These are phyloP conservation scores for Drosophila arawakana DNA, from an alignment of 1,140 invertebrate species.

Conservation along the genomic window DNA sequence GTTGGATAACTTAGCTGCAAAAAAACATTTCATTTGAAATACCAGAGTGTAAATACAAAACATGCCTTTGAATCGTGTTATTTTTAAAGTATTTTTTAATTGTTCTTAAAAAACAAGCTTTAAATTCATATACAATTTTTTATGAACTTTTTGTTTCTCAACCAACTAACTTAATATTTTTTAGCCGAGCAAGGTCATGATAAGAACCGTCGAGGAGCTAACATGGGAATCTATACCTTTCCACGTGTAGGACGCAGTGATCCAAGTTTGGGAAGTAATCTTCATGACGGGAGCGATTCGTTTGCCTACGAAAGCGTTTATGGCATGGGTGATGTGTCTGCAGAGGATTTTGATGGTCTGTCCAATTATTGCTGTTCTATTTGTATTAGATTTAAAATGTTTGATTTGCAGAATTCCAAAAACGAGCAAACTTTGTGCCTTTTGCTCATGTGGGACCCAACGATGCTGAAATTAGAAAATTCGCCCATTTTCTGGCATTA, in stretches of 20 bases:
- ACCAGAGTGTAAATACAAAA: too few species aligned
- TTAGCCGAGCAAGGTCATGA: slow-evolving; percentile 58
- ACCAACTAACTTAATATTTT: too few species aligned
- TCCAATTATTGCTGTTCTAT: neutral
- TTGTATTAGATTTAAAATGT: too few species aligned
- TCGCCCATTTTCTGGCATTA: slow-evolving; percentile 73
- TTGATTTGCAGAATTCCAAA: slow-evolving; percentile 67
- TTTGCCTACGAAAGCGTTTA: slow-evolving; percentile 61
- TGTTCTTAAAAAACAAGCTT: too few species aligned
- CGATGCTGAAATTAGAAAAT: slow-evolving; percentile 79
- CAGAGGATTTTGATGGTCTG: slow-evolving; percentile 80
- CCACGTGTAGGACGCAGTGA: slow-evolving; percentile 86
- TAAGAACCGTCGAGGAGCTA: slow-evolving; percentile 82
- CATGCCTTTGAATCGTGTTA: neutral
- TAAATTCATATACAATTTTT: too few species aligned
- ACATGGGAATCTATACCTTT: slow-evolving; percentile 86
- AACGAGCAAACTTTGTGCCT: slow-evolving; percentile 85
- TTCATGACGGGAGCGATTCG: slow-evolving; percentile 67
- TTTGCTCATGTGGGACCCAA: slow-evolving; percentile 86
- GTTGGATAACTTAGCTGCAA: neutral
- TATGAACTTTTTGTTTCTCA: too few species aligned
- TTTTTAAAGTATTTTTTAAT: too few species aligned
- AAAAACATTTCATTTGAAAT: neutral
- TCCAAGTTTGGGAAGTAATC: slow-evolving; percentile 71
- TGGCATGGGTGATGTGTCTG: slow-evolving; percentile 54